Base-by-base conservation (phyloP, 1,140 invertebrate genomes). In the Polyergus mexicanus region DNA sequence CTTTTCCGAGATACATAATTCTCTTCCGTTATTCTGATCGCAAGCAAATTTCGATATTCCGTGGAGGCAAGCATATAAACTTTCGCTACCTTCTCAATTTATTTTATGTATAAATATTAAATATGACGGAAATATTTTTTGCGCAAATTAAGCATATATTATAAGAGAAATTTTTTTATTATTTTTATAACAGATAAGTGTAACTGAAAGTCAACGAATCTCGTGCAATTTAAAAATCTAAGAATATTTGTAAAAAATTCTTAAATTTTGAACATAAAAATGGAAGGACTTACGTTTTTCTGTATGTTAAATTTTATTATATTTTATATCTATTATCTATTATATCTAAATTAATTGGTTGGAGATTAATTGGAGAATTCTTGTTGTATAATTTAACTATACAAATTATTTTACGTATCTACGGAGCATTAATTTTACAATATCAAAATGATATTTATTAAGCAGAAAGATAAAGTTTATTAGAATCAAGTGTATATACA, bases 401-500 rank as follows among this genome's bases (percentile, higher is more conserved):
- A 5, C 28, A 78, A 78, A 78, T 78, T 38, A 78, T 78, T 51
- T 28, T 51, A 51, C 3, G 16, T 41, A 80, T 80, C 54, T 74
- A 54, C 38, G 16, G 51, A 56, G 16, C 25, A 41, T 44, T n/a
- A 51, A 80, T 63, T 80, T 80, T 69, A 60, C 68, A 60, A 54
- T 56, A 72, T 62, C 68, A 83, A 83, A 83, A 68, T 41, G 58
- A 83, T 83, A 83, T 83, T 83, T 83, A 56, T 60, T 56, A 60
- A 74, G 38, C 35, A 16, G n/a, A 28, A 83, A 83, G 74, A 80
- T 83, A 74, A 83, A 83, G 78, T 83, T 83, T 83, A 83, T 83
- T 72, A 54, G 66, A 58, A 72, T 25, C 25, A 66, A 8, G 78
- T 83, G 68, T 74, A 83, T 38, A 81, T 38, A 74, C 41, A 74